phyloP scores from a whole-genome alignment of 2,888 invertebrate species.

The Cheilosia urbana region DNA sequence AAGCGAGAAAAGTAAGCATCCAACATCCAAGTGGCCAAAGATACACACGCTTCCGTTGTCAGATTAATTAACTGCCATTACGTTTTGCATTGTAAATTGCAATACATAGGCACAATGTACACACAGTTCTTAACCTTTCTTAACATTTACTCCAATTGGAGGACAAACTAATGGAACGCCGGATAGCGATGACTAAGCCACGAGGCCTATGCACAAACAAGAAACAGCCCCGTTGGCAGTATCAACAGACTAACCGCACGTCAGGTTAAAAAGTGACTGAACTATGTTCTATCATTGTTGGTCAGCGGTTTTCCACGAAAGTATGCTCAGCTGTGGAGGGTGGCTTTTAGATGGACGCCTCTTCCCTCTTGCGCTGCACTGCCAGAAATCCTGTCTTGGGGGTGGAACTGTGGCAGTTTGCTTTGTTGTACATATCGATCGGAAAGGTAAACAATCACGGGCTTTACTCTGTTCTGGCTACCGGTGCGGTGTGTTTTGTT shows the following conservation, averaged over 20 bases:
- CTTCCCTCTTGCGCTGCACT: constrained; percentile 31
- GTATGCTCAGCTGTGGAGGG: constrained; percentile 14
- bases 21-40: constrained; percentile 15
- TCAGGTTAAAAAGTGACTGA: constrained; percentile 66
- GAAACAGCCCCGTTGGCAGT: constrained; percentile 13
- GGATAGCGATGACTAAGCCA: constrained; percentile 45
- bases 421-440: constrained; percentile 62
- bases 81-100: background rate
- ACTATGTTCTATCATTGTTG: constrained; percentile 48
- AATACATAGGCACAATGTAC: background rate
- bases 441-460: constrained; percentile 35
- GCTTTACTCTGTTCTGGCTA: background rate
- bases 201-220: constrained; percentile 19
- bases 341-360: constrained; percentile 54
- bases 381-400: constrained; percentile 26
- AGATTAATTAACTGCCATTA: constrained; percentile 26
- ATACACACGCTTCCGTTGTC: constrained; percentile 22
- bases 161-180: constrained; percentile 8
- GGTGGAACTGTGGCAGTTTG: constrained; percentile 24
- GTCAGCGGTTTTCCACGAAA: constrained; percentile 33
- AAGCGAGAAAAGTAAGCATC: constrained; percentile 28
- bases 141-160: constrained; percentile 41
- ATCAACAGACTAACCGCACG: constrained; percentile 57
- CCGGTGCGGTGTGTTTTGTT: background rate
- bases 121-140: constrained; percentile 60